Evolutionary conservation across 2,113 vertebrate species (phyloP), one percentile per base, ranked within the genome.

Genomic region (Meles meles): DNA sequence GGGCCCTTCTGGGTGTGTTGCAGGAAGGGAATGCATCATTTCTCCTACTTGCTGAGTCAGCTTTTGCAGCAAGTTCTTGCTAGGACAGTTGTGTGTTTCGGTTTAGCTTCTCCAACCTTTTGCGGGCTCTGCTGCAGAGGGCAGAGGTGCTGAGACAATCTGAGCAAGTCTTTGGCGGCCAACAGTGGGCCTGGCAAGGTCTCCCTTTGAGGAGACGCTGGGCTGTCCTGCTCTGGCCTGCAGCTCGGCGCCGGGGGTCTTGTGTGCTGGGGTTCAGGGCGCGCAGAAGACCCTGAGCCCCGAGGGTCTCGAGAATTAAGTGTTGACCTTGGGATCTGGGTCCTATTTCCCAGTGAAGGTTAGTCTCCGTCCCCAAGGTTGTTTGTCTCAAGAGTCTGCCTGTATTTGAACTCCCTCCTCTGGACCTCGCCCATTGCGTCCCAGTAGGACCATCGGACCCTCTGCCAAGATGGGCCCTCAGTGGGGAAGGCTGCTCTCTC

Each of bases 1-100:
- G 97, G 90, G 96, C 95, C 86, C 96, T 80, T 85, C 79, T 88
- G 81, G 96, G 61, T 2, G 5, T 71, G 85, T 55, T 55, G 5
- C 37, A 8, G 52, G 80, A 92, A 94, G 97, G 74, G 81, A 90
- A 82, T 59, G 21, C 14, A 4, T 84, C 25, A 0, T 55, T 27
- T 37, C 80, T 37, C 42, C 42, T 17, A 2, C 27, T 69, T 90
- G 94, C 92, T 34, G 18, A 23, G 17, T 97, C 76, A 31, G 63
- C 90, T 39, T 57, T 52, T 39, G 8, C 25, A 27, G 29, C 69
- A 27, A 57, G 57, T 63, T 90, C 80, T 52, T 23, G 39, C 34
- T 17, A 1, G 1, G 21, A 63, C 0, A 10, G 2, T 5, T 69
- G 63, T 47, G 82, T 80, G 81, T 69, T 81, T n/a, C 10, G 31